phyloP scores from a whole-genome alignment of 2,797 vertebrate genomes.

The Sebastes vulpes region DNA sequence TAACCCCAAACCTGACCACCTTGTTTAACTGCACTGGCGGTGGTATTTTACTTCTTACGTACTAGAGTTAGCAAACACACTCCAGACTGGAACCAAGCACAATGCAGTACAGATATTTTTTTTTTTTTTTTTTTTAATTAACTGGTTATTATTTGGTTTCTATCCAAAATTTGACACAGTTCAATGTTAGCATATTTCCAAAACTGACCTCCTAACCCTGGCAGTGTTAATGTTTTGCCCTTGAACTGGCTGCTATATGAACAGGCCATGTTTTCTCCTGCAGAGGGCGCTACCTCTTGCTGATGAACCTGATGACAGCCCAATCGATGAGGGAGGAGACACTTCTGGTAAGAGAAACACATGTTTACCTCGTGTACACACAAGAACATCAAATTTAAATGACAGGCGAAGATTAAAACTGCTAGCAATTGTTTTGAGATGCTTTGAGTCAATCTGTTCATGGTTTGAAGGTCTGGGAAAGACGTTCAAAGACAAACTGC shows the following conservation, averaged over 20 bases:
- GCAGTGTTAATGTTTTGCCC: slow-evolving; percentile 11
- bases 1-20: background rate
- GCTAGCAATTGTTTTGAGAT: background rate
- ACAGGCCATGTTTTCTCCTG: slow-evolving; percentile 43
- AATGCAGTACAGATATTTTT: background rate
- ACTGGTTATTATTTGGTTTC: background rate
- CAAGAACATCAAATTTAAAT: background rate
- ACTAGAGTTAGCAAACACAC: background rate
- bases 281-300: slow-evolving; percentile 66
- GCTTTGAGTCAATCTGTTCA: background rate
- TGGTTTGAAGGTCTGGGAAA: background rate
- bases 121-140: background rate
- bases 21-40: background rate
- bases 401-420: background rate
- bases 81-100: background rate
- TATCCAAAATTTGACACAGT: background rate
- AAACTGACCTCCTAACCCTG: background rate
- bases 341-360: slow-evolving; percentile 64
- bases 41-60: background rate
- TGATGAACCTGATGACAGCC: slow-evolving; percentile 58
- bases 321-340: slow-evolving; percentile 31
- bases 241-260: background rate
- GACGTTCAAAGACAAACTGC: background rate
- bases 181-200: background rate
- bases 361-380: background rate